phyloP scores from a whole-genome alignment of 2,113 vertebrate species.

The Oxyura jamaicensis region DNA sequence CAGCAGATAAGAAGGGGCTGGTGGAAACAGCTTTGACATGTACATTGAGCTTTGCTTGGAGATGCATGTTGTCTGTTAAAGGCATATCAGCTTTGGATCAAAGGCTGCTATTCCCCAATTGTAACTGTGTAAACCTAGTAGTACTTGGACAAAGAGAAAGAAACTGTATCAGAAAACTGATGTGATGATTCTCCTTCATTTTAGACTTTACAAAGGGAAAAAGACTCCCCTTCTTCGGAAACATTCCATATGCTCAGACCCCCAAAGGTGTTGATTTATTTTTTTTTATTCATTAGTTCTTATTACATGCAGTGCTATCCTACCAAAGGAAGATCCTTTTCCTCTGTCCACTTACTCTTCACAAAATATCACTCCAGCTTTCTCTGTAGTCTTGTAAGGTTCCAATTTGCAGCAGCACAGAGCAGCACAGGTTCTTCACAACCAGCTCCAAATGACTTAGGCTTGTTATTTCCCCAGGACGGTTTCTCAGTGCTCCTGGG shows the following conservation, averaged over 20 bases:
- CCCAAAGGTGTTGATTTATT: slow-evolving; percentile 93
- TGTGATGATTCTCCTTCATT: slow-evolving; percentile 96
- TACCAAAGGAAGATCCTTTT: slow-evolving; percentile 35
- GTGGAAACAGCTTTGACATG: slow-evolving; percentile 69
- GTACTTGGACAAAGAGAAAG: slow-evolving; percentile 49
- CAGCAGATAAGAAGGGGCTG: slow-evolving; percentile 69
- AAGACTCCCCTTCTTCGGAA: slow-evolving; percentile 99
- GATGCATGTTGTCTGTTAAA: slow-evolving; percentile 81
- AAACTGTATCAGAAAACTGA: slow-evolving; percentile 80
- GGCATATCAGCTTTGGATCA: slow-evolving; percentile 64
- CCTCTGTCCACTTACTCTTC: slow-evolving; percentile 42
- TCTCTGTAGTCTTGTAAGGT: slow-evolving; percentile 28
- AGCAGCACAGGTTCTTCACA: background rate
- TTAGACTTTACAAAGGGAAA: slow-evolving; percentile 99
- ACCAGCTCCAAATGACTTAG: background rate
- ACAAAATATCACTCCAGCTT: slow-evolving; percentile 23
- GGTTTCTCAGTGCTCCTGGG: background rate
- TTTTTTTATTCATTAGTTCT: slow-evolving; percentile 76
- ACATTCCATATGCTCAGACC: slow-evolving; percentile 99
- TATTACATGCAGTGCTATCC: slow-evolving; percentile 39
- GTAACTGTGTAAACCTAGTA: slow-evolving; percentile 34
- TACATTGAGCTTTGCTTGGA: slow-evolving; percentile 77
- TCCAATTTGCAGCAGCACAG: background rate
- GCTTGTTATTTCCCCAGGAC: background rate
- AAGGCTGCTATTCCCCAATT: slow-evolving; percentile 69